Evolutionary conservation across 2,888 invertebrate species (phyloP), one percentile per base, ranked within the genome.

Genomic region (Lasioglossum oenotherae): DNA sequence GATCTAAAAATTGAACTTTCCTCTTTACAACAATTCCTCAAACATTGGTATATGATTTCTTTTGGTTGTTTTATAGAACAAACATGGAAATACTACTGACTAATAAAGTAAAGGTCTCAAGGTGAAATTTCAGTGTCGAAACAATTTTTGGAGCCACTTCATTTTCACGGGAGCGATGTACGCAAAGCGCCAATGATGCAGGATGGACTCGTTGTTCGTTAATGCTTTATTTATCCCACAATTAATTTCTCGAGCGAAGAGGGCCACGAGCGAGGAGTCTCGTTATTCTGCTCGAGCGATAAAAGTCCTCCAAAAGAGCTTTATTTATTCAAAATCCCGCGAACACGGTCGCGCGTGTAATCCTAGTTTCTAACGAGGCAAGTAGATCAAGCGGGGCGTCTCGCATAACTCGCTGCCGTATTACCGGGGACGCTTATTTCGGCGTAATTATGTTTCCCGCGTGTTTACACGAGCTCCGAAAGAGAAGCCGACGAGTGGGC

Each of bases 371-470:
- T 72, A 64, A 16, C 76, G 23, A 44, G 46, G 71, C 82, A 8
- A 57, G 76, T 73, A 44, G 69, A 82, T 72, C 74, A 72, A 23
- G 49, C 46, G 74, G 19, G 38, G 67, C 27, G 60, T 44, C 72
- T 71, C 72, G 71, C 38, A 86, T 79, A 80, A 80, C 82, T 80
- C 74, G 60, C 23, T 64, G 60, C 75, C 75, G 80, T 64, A 75
- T 86, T 86, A 74, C 74, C 46, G 38, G 57, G 64, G 83, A 77
- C 81, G 83, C 86, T 87, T 87, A 86, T 83, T 79, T 76, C 78
- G 73, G 57, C 69, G 86, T 79, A 87, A 87, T 87, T 86, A 86
- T 78, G 86, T 86, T 87, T 69, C 44, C 76, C 79, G 83, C 71
- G 78, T 83, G 83, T 83, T 87, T 87, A 87, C 84, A 74, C 79